phyloP scores from a whole-genome alignment of 2,113 vertebrate genomes.

The Baryphthengus martii region DNA sequence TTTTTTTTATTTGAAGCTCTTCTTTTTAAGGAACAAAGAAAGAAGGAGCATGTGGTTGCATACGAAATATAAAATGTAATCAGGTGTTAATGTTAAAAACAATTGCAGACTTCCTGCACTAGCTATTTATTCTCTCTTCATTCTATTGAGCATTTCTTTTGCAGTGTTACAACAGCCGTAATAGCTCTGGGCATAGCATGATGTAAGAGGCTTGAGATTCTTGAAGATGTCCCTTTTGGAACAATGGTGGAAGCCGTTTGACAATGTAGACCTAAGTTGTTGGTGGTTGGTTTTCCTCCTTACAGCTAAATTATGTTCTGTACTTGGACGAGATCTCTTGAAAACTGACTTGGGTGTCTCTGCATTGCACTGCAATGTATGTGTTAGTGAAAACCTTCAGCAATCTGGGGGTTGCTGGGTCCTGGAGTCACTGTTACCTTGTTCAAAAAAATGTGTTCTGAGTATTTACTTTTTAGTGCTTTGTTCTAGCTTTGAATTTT shows the following conservation, averaged over 20 bases:
- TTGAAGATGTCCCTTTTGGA: background rate
- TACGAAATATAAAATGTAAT: background rate
- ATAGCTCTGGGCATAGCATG: background rate
- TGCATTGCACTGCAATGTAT: background rate
- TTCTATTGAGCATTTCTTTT: background rate
- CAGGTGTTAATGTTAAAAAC: background rate
- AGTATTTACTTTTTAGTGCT: background rate
- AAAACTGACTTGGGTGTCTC: background rate
- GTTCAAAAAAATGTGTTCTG: background rate
- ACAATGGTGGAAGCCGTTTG: background rate
- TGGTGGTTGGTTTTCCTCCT: background rate
- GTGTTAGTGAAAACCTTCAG: background rate
- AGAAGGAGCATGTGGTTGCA: background rate
- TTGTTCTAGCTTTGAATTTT: background rate
- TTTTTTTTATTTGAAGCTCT: background rate
- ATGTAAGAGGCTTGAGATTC: background rate
- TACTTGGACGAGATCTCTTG: background rate
- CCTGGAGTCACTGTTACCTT: background rate
- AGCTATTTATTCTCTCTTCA: background rate
- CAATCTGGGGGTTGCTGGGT: background rate
- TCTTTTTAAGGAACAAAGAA: background rate
- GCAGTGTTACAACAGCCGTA: background rate
- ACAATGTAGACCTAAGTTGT: background rate
- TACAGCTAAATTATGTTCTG: background rate
- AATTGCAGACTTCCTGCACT: background rate